These are phyloP conservation scores for Enteromius anoplus DNA, from an alignment of 2,797 vertebrate genomes.

Conservation along the genomic window DNA sequence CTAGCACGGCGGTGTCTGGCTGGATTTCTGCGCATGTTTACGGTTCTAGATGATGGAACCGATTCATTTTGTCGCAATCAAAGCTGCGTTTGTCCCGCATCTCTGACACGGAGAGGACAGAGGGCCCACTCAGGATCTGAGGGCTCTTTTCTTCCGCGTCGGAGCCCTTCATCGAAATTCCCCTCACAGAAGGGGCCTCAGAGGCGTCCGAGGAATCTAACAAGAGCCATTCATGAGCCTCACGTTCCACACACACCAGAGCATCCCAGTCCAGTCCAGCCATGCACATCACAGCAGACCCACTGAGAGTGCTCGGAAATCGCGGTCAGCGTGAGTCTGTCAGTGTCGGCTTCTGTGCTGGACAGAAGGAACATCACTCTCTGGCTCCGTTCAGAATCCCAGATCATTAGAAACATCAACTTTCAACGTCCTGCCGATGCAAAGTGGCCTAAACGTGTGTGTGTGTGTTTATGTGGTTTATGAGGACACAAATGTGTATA, in stretches of 20 bases:
- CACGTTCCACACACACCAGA: slow-evolving; percentile 44
- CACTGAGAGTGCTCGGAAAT: not conserved
- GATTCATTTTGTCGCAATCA: slow-evolving; percentile 66
- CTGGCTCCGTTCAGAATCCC: not conserved
- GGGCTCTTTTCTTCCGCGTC: slow-evolving; percentile 75
- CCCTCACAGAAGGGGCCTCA: slow-evolving; percentile 76
- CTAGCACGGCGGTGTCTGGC: not conserved
- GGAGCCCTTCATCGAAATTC: slow-evolving; percentile 83
- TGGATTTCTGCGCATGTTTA: not conserved
- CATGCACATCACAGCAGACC: slow-evolving; percentile 53
- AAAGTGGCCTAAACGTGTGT: not conserved
- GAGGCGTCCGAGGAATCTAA: slow-evolving; percentile 74
- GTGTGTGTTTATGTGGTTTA: not conserved
- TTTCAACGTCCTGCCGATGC: not conserved
- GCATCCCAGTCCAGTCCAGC: slow-evolving; percentile 33
- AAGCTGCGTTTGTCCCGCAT: slow-evolving; percentile 73
- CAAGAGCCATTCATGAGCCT: slow-evolving; percentile 55
- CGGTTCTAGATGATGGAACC: not conserved
- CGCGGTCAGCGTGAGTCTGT: not conserved
- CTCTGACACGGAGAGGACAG: slow-evolving; percentile 75
- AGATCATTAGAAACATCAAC: not conserved
- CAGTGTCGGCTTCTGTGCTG: not conserved
- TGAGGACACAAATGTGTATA: too few relatives aligned
- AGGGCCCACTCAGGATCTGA: slow-evolving; percentile 76
- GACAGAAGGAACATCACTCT: not conserved